These are phyloP conservation scores for Meriones psammophilus DNA, from an alignment of 2,797 vertebrate genomes.

Conservation along the genomic window DNA sequence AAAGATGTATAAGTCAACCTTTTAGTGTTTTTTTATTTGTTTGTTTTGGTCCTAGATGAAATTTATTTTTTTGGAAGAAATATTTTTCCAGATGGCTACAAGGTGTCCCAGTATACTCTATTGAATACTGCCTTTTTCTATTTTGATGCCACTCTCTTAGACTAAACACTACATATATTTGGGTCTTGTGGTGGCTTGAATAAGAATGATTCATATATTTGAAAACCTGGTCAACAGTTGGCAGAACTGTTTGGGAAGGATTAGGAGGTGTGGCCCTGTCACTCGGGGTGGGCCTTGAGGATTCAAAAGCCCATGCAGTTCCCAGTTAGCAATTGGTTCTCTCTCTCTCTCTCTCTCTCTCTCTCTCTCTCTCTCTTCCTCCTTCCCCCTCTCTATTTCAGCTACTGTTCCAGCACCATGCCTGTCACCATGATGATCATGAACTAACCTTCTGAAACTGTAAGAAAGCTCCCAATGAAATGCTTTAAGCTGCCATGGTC, in stretches of 20 bases:
- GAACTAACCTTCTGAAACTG: neutral
- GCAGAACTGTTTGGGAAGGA: neutral
- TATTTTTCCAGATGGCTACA: conserved; percentile 13
- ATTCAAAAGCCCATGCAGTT: neutral
- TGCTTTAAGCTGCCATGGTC: neutral
- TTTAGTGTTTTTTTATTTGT: neutral
- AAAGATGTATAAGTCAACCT: conserved; percentile 7
- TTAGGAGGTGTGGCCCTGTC: neutral
- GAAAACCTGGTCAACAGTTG: neutral
- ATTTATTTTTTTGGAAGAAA: conserved; percentile 53
- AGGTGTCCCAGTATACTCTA: neutral
- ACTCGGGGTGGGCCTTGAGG: neutral
- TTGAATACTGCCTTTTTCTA: neutral
- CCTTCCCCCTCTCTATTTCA: too few species aligned
- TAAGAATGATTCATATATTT: neutral
- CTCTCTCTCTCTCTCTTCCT: neutral
- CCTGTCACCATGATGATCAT: too few species aligned
- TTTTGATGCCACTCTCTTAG: neutral
- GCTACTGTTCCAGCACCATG: too few species aligned
- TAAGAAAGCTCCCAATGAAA: neutral
- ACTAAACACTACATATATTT: neutral
- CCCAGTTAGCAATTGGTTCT: neutral
- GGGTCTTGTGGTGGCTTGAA: neutral
- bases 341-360: neutral
- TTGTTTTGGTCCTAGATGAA: neutral